phyloP scores from a whole-genome alignment of 2,797 vertebrate species.

The Propithecus deckenii region DNA sequence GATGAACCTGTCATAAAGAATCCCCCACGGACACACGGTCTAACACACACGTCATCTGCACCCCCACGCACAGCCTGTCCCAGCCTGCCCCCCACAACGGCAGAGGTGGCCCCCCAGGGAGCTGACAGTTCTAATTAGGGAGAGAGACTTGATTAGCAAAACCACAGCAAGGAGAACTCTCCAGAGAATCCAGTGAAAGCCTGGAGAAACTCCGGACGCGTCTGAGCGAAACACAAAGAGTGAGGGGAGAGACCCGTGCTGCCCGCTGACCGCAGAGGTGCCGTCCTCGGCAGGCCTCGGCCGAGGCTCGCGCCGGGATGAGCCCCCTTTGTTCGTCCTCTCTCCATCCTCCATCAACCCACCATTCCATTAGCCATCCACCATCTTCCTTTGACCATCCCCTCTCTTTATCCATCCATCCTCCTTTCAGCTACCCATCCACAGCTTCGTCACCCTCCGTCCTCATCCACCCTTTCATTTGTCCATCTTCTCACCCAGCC shows the following conservation, averaged over 20 bases:
- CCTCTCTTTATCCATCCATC: not conserved
- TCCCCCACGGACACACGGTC: not conserved
- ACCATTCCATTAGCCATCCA: not conserved
- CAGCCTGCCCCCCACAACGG: not conserved
- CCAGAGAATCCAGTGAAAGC: not conserved
- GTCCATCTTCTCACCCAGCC: not conserved
- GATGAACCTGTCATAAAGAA: not conserved
- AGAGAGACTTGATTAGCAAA: slow-evolving; percentile 32
- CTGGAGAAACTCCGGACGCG: not conserved
- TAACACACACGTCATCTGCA: not conserved
- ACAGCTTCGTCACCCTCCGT: not conserved
- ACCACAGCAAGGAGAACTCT: not conserved
- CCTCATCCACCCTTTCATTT: not conserved
- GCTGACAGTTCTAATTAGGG: slow-evolving; percentile 33
- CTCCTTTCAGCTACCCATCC: not conserved
- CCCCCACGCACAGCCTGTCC: not conserved
- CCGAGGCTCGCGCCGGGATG: not conserved
- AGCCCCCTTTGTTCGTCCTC: not conserved
- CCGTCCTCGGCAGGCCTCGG: not conserved
- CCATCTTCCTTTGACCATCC: not conserved
- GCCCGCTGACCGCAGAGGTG: not conserved
- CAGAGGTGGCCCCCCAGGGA: not conserved
- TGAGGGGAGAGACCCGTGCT: not conserved
- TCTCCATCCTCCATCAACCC: not conserved
- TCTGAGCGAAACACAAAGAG: not conserved